Evolutionary conservation across 2,888 invertebrate genomes (phyloP).

Genomic region (Macrosiphum euphorbiae): DNA sequence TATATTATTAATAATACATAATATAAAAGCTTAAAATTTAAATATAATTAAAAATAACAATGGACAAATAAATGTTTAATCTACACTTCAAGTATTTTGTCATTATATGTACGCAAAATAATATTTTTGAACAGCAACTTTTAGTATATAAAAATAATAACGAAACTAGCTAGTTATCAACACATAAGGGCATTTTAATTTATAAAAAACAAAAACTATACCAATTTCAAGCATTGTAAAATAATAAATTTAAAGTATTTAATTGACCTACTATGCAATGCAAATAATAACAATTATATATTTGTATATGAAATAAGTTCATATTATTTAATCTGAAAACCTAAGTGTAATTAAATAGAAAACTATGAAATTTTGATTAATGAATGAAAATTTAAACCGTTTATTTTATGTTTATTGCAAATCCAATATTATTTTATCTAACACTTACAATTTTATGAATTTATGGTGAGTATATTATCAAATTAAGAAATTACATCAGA

Average conservation of each 20-base stretch:
- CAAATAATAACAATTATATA: conserved; percentile 28
- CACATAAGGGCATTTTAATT: not conserved
- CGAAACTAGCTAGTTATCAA: not conserved
- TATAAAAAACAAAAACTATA: not conserved
- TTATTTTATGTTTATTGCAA: not conserved
- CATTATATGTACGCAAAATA: conserved; percentile 23
- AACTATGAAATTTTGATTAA: not conserved
- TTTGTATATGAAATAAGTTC: not conserved
- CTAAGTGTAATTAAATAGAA: not conserved
- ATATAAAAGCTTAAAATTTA: conserved; percentile 59
- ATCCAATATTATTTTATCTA: not conserved
- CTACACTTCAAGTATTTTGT: conserved; percentile 18
- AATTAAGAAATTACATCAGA: not conserved
- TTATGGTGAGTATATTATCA: not conserved
- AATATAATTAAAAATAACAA: conserved; percentile 54
- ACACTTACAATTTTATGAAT: not conserved
- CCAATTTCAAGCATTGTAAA: not conserved
- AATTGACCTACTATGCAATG: not conserved
- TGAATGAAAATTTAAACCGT: not conserved
- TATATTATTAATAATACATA: conserved; percentile 33
- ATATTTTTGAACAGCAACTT: not conserved
- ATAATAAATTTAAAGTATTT: not conserved
- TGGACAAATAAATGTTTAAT: conserved; percentile 31
- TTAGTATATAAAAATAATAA: conserved; percentile 18
- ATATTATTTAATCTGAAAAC: not conserved